Conservation (phyloP, 1,140 invertebrate genomes). For the Agrypnia vestita region DNA sequence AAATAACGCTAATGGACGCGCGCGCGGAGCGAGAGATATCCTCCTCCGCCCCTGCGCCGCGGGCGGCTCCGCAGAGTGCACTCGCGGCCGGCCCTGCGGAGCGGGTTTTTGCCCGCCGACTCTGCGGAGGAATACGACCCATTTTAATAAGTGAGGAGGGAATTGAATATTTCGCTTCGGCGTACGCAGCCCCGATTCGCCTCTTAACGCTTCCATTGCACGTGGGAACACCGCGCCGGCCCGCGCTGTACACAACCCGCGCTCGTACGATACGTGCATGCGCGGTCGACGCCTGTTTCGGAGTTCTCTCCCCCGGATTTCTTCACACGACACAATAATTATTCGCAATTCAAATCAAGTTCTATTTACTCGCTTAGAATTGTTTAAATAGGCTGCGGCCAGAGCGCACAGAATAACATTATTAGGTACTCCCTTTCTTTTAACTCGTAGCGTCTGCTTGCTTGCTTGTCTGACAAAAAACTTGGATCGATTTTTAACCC, state of each 20-base stretch:
- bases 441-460: too few species aligned
- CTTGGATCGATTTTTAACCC: too few species aligned
- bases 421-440: too few species aligned
- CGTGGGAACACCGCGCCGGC: conserved; percentile 26
- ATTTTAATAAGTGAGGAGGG: conserved; percentile 29
- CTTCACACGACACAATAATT: too few species aligned
- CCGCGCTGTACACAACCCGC: background rate
- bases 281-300: too few species aligned
- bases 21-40: conserved; percentile 31
- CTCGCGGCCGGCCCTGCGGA: background rate
- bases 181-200: conserved; percentile 30
- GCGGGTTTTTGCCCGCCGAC: background rate
- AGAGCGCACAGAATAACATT: too few species aligned
- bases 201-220: conserved; percentile 35
- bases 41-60: background rate
- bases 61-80: background rate
- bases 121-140: conserved; percentile 17
- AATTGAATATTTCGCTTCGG: conserved; percentile 29
- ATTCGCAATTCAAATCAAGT: too few species aligned
- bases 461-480: too few species aligned
- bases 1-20: conserved; percentile 42
- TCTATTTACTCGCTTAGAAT: too few species aligned
- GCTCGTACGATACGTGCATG: too few species aligned
- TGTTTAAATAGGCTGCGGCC: too few species aligned
- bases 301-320: too few species aligned